A percentile compares a stretch with the other conserved stretches of the same genome.
phyloP scores from a whole-genome alignment of 2,797 vertebrate species.

The Enteromius trimaculatus region DNA sequence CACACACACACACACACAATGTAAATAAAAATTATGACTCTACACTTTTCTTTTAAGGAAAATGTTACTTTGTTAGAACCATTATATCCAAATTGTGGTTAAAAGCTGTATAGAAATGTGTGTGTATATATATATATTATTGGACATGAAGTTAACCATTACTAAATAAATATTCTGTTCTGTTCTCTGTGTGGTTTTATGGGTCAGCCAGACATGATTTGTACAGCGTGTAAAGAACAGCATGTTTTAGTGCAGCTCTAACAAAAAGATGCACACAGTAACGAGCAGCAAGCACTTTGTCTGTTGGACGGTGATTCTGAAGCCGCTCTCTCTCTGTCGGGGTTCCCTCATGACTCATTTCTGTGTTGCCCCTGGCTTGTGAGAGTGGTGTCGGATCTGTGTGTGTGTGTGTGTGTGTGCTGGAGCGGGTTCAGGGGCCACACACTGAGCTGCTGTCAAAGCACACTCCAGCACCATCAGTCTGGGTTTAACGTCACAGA shows the following conservation, averaged over 20 bases:
- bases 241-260: conserved; percentile 5
- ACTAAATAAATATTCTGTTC: neutral
- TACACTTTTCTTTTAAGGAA: too few relatives aligned
- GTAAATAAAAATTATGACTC: too few relatives aligned
- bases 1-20: too few relatives aligned
- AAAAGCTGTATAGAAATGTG: too few relatives aligned
- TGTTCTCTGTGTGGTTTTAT: conserved; percentile 19
- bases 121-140: neutral
- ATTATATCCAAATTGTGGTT: too few relatives aligned
- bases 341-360: conserved; percentile 50
- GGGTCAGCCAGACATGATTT: neutral
- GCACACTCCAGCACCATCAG: neutral
- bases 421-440: conserved; percentile 17
- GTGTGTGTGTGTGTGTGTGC: neutral
- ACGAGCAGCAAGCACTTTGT: neutral
- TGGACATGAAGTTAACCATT: neutral
- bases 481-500: conserved; percentile 13
- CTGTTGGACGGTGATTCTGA: neutral
- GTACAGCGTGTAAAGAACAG: neutral
- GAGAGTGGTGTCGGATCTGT: conserved; percentile 16
- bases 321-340: neutral
- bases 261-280: conserved; percentile 2
- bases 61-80: too few relatives aligned
- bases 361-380: conserved; percentile 37
- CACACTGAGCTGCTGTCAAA: conserved; percentile 32